Evolutionary conservation across 2,888 invertebrate species (phyloP).

Genomic region (Sympetrum striolatum): DNA sequence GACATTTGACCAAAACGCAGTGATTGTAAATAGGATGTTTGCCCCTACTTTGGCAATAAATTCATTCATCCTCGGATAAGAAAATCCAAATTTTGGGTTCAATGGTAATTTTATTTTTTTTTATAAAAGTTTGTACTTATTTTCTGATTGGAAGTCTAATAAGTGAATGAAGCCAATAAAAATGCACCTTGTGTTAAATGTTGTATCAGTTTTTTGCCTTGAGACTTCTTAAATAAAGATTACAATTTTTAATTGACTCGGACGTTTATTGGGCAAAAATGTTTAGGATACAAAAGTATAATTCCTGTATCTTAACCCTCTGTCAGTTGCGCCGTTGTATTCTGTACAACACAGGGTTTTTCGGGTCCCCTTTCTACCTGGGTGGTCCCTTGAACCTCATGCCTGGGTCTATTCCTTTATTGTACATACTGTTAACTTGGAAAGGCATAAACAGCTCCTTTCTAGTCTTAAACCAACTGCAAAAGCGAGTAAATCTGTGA

Average conservation of each 20-base stretch:
- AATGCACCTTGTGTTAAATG: constrained; percentile 32
- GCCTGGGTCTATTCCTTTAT: too few relatives aligned
- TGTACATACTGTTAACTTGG: too few relatives aligned
- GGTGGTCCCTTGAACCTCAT: too few relatives aligned
- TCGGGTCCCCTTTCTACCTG: too few relatives aligned
- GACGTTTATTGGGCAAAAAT: too few relatives aligned
- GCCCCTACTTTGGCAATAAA: not conserved
- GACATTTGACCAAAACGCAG: constrained; percentile 3
- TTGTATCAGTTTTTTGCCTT: not conserved
- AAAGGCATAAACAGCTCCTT: too few relatives aligned
- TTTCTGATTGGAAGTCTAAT: constrained; percentile 6
- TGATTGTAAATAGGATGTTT: not conserved
- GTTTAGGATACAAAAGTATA: too few relatives aligned
- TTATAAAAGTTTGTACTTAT: constrained; percentile 32
- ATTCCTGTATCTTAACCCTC: too few relatives aligned
- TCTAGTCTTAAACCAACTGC: too few relatives aligned
- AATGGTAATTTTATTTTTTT: not conserved
- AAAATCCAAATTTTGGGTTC: not conserved
- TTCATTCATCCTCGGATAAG: not conserved
- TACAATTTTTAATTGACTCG: not conserved
- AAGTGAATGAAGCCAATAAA: constrained; percentile 40
- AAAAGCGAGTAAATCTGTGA: too few relatives aligned
- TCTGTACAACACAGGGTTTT: too few relatives aligned
- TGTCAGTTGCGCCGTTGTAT: too few relatives aligned
- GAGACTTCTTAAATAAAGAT: not conserved